Base-by-base conservation (phyloP, 1,140 invertebrate genomes). In the Eciton burchellii region DNA sequence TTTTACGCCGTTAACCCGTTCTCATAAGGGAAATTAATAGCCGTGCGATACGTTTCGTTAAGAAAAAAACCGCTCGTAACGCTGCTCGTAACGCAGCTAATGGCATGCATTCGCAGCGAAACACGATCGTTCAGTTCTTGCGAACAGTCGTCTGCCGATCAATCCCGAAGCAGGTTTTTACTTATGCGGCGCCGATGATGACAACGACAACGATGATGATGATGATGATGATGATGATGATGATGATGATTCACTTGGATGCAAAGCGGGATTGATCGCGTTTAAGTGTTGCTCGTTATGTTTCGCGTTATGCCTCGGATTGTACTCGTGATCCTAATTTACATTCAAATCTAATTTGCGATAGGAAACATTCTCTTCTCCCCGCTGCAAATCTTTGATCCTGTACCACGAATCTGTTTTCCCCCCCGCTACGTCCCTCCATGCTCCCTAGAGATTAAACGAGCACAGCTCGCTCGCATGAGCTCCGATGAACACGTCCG, bases 11-110 rank as follows among this genome's bases (percentile, higher is more conserved):
- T 65, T 52, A 41, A 21, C 1, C 4, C 16, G 8, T n/a, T 29
- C 19, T 49, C 19, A 21, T 54, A 35, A 66, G n/a, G 47, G 14
- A 66, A 52, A 66, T 77, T 54, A 52, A 77, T 66, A 66, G 52
- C 52, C 59, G 11, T 3, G 11, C 52, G 5, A 11, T 35, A 35
- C n/a, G 49, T 19, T 26, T 43, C 52, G 12, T 35, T 26, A 57
- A 62, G 6, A 63, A 41, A n/a, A n/a, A n/a, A n/a, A n/a, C n/a
- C n/a, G n/a, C n/a, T n/a, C 12, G 21, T 49, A 76, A 29, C 35
- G 26, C 29, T 26, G 41, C 21, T 65, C 45, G 19, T 24, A 60
- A n/a, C n/a, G n/a, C n/a, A n/a, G 0, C 43, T 60, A 21, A 52
- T 41, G 49, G 12, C 29, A 45, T 45, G 12, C 29, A 45, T 45